Base-by-base conservation (phyloP, 1,140 invertebrate species). In the Chionoecetes opilio region DNA sequence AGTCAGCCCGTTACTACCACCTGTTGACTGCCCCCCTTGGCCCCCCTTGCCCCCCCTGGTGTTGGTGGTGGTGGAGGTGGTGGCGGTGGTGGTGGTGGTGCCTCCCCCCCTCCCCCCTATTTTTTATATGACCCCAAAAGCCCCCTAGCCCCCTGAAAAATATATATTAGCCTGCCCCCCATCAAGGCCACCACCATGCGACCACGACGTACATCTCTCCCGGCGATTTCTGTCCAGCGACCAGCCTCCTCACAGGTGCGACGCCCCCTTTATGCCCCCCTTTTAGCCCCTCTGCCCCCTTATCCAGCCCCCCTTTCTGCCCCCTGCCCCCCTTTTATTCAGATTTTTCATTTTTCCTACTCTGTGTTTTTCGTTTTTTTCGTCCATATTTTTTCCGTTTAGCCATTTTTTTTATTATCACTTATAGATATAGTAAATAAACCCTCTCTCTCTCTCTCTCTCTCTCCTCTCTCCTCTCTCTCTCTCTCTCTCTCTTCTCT, bases 201-300 rank as follows among this genome's bases (percentile, higher is more conserved):
- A 2, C 35, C 82, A 8, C 34, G 94, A 46, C 75, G 94, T 2
- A 95, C 94, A 14, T 95, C 94, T 26, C 89, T 95, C 17, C 94
- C 94, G 0, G 94, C 94, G 89, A 95, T 95, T 82, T 95, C 94
- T 84, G 94, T 95, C 9, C 94, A 95, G 94, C 89, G 94, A 0
- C 94, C 94, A 11, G 88, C 89, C 9, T 95, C 94, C 0, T 95
- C 94, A 53, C 94, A 95, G 94, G 94, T 95, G 21, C 46, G 93
- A 29, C 63, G 26, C 63, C n/a, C 63, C n/a, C 63, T 75, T 26
- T 75, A 17, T 75, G 21, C n/a, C 63, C n/a, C 63, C n/a, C 63
- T 75, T 26, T 63, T 21, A 14, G 8, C 26, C 53, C 26, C 53
- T 63, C 53, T 63, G 8, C 26, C 53, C 26, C 53, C 26, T 21